Conservation (phyloP, 2,113 vertebrate genomes). For the Procapra przewalskii region DNA sequence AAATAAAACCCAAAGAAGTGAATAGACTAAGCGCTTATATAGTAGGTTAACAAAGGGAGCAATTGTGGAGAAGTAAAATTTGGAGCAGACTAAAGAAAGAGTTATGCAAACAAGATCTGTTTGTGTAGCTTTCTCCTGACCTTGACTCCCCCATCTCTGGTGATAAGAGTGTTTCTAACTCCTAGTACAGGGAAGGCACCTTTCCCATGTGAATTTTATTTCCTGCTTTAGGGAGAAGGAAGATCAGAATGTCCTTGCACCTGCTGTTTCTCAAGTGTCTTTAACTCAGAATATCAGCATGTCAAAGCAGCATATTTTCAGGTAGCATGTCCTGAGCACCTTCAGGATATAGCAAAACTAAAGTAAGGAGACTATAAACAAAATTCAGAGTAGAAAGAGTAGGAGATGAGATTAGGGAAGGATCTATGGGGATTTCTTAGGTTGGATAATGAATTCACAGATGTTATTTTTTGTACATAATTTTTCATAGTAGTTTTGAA, state of each 20-base stretch:
- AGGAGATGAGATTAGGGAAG: neutral
- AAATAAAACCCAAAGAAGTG: neutral
- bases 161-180: neutral
- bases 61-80: neutral
- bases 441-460: neutral
- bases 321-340: neutral
- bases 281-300: neutral
- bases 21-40: neutral
- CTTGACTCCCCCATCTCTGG: neutral
- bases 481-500: neutral
- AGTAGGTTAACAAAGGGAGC: neutral
- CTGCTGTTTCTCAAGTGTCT: neutral
- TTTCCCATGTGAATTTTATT: neutral
- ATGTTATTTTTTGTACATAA: neutral
- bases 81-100: neutral
- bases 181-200: neutral
- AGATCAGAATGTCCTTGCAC: neutral
- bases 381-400: neutral
- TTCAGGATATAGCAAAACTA: neutral
- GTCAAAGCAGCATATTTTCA: neutral
- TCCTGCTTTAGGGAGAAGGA: neutral
- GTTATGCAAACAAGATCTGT: neutral
- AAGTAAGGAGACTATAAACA: neutral
- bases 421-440: neutral
- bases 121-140: neutral